Evolutionary conservation across 2,888 invertebrate genomes (phyloP).

Genomic region (Eristalis intricaria): DNA sequence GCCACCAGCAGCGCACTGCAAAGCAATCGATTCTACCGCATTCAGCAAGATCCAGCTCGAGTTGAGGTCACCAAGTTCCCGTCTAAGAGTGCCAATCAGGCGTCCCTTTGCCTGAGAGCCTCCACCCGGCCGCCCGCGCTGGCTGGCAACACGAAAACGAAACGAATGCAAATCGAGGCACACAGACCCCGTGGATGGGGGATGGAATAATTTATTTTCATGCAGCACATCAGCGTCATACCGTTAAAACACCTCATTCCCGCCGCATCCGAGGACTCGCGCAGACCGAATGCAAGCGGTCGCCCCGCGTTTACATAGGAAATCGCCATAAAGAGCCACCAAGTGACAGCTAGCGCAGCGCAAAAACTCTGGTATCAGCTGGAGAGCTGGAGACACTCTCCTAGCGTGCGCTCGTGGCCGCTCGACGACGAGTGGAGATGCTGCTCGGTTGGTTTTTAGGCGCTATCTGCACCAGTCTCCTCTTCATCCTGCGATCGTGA

Average conservation of each 20-base stretch:
- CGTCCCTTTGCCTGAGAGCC: neutral
- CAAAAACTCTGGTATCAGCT: neutral
- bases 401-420: conserved; percentile 39
- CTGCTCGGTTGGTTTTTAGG: conserved; percentile 25
- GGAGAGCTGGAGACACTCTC: conserved; percentile 4
- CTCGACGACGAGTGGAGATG: conserved; percentile 25
- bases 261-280: conserved; percentile 41
- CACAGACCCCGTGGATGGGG: neutral
- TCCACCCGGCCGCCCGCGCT: too few relatives aligned
- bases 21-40: neutral
- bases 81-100: neutral
- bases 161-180: neutral
- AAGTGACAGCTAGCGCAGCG: conserved; percentile 46
- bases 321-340: conserved; percentile 55
- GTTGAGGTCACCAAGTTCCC: neutral
- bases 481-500: conserved; percentile 40
- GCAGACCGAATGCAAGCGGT: neutral
- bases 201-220: conserved; percentile 63
- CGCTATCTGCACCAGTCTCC: conserved; percentile 14
- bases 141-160: neutral
- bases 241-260: conserved; percentile 67
- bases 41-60: neutral
- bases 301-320: conserved; percentile 45
- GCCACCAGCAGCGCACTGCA: neutral
- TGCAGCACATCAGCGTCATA: conserved; percentile 44